These are phyloP conservation scores for Ceramica pisi DNA, from an alignment of 2,888 invertebrate species.

Conservation along the genomic window DNA sequence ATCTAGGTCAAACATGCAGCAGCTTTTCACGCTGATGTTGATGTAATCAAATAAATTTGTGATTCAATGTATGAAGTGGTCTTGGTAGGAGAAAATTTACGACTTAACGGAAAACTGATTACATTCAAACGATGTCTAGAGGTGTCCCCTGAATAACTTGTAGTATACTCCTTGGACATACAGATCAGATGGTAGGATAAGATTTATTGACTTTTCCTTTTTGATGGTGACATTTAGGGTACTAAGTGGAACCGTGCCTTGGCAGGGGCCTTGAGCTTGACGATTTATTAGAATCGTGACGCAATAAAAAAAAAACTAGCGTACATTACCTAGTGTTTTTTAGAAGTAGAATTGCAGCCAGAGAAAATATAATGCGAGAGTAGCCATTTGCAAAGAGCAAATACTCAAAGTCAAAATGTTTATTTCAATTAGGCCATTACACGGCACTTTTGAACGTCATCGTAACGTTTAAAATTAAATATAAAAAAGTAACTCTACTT, in stretches of 20 bases:
- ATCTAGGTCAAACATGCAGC: conserved; percentile 13
- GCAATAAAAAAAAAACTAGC: not conserved
- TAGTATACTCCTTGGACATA: conserved; percentile 40
- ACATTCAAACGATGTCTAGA: conserved; percentile 49
- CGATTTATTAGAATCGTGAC: not conserved
- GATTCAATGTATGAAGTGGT: conserved; percentile 47
- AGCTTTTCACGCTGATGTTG: conserved; percentile 31
- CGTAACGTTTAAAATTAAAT: no score
- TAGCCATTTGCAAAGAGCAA: not conserved
- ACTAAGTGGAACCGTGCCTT: conserved; percentile 7
- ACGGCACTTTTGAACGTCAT: no score
- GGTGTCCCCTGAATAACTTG: conserved; percentile 58
- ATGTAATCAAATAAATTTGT: conserved; percentile 44
- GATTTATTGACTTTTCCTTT: conserved; percentile 50
- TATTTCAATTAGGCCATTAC: no score
- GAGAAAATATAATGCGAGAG: not conserved
- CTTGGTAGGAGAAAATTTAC: conserved; percentile 58
- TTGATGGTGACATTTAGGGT: conserved; percentile 16
- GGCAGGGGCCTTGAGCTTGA: not conserved
- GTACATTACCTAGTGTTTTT: not conserved
- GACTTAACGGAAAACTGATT: conserved; percentile 54
- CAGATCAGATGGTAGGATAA: conserved; percentile 41
- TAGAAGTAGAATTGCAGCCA: not conserved
- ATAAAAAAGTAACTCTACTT: no score
- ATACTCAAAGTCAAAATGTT: no score